Percentiles rank a stretch among this genome's conserved stretches.
Conservation (phyloP, 2,797 vertebrate species). For the Tarsius wallacei region DNA sequence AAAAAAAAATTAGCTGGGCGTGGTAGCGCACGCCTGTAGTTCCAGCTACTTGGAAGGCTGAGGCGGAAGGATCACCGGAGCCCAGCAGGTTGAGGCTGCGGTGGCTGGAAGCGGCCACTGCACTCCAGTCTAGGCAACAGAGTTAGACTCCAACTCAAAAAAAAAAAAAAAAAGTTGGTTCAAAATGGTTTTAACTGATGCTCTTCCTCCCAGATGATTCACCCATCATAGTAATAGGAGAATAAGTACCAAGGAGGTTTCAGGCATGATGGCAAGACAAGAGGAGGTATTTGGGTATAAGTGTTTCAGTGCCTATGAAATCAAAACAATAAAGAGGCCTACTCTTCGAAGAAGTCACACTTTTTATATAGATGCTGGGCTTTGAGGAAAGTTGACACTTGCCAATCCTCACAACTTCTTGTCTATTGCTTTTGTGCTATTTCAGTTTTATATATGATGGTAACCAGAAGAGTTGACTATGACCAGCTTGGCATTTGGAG, state of each 20-base stretch:
- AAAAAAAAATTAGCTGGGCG: too few species aligned
- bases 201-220: neutral
- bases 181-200: neutral
- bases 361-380: neutral
- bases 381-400: neutral
- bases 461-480: neutral
- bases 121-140: too few species aligned
- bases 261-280: neutral
- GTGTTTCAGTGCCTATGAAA: neutral
- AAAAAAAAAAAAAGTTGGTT: too few species aligned
- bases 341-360: neutral
- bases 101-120: too few species aligned
- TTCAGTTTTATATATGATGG: neutral
- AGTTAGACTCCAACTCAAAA: too few species aligned
- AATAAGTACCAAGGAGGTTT: neutral
- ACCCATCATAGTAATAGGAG: neutral
- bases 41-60: too few species aligned
- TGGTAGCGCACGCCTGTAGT: too few species aligned
- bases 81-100: too few species aligned
- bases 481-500: neutral
- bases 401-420: neutral
- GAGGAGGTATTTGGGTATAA: neutral
- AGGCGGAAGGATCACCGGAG: too few species aligned
- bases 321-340: neutral
- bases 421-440: neutral